phyloP scores from a whole-genome alignment of 2,113 vertebrate genomes.

The Donacobius atricapilla region DNA sequence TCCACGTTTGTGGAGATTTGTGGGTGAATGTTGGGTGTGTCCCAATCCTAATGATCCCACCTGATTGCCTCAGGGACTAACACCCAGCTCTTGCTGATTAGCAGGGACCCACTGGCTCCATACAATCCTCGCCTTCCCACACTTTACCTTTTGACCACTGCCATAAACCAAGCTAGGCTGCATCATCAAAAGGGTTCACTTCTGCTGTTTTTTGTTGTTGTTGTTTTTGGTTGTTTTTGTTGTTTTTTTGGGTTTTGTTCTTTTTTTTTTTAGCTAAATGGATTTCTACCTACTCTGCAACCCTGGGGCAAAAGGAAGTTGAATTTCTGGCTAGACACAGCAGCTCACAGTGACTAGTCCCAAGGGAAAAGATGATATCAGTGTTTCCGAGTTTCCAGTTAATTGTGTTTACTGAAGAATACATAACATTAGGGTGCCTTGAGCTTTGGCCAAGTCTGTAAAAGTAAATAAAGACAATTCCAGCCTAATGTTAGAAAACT shows the following conservation, averaged over 20 bases:
- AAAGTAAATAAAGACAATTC: conserved; percentile 55
- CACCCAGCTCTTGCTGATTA: background rate
- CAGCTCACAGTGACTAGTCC: background rate
- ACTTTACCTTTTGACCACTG: background rate
- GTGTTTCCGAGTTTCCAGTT: conserved; percentile 22
- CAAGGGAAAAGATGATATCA: conserved; percentile 39
- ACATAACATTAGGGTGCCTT: conserved; percentile 12
- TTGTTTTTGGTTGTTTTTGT: too few species aligned
- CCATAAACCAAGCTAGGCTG: background rate
- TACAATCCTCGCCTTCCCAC: background rate
- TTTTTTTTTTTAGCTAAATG: background rate
- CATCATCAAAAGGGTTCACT: background rate
- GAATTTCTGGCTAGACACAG: background rate
- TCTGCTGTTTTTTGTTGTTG: too few species aligned
- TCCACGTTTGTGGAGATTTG: background rate
- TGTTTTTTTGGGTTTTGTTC: too few species aligned
- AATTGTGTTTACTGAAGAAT: conserved; percentile 52
- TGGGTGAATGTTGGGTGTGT: background rate
- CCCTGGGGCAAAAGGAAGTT: background rate
- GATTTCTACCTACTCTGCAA: background rate
- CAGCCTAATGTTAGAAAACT: conserved; percentile 27
- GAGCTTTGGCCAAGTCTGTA: conserved; percentile 17
- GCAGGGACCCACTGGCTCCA: background rate
- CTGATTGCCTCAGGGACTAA: background rate
- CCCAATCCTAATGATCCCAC: background rate